phyloP scores from a whole-genome alignment of 2,113 vertebrate species.

The Prietella phreatophila region DNA sequence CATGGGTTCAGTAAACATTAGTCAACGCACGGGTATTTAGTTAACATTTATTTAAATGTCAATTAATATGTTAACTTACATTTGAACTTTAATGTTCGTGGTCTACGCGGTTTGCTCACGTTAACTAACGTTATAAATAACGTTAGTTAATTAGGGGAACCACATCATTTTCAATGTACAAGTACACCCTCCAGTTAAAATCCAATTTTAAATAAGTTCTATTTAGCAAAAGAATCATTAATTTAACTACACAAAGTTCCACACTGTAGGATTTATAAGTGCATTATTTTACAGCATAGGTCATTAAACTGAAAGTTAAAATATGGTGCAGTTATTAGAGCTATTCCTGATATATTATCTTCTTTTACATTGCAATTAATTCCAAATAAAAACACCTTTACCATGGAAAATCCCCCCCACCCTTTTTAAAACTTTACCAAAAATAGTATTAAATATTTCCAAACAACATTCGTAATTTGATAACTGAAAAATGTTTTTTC shows the following conservation, averaged over 20 bases:
- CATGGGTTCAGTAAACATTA: neutral
- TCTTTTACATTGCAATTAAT: neutral
- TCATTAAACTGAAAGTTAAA: neutral
- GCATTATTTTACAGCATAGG: neutral
- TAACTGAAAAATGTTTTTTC: neutral
- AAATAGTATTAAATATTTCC: neutral
- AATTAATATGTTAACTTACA: neutral
- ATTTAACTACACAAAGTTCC: too few species aligned
- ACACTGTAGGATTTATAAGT: neutral
- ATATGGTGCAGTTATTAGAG: too few species aligned
- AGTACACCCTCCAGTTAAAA: neutral
- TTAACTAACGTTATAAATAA: neutral
- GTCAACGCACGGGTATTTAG: neutral
- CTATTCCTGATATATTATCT: neutral
- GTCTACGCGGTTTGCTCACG: neutral
- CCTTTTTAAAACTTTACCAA: neutral
- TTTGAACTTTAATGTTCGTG: neutral
- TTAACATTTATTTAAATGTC: neutral
- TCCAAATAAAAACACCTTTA: neutral
- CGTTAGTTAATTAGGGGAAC: neutral
- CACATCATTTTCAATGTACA: neutral
- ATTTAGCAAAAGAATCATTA: too few species aligned
- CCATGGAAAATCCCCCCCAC: neutral
- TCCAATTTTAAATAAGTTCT: neutral
- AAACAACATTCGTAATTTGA: neutral